Evolutionary conservation across 1,140 invertebrate species (phyloP).

Genomic region (Latrodectus geometricus): DNA sequence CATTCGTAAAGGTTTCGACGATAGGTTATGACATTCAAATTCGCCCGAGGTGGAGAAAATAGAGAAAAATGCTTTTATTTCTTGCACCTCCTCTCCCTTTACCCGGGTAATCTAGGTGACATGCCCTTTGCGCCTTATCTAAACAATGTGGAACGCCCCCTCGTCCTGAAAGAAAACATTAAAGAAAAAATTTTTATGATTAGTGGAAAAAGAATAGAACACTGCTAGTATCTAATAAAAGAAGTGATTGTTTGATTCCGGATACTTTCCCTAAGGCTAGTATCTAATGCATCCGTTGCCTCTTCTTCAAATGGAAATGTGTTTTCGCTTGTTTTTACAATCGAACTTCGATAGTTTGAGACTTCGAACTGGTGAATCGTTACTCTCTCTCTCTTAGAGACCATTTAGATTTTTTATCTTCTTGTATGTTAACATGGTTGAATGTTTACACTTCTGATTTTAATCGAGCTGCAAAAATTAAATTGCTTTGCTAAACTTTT

Average conservation of each 20-base stretch:
- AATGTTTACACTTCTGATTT: too few species aligned
- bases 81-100: neutral
- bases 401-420: too few species aligned
- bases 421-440: too few species aligned
- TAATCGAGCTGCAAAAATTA: too few species aligned
- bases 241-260: constrained; percentile 6
- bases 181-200: neutral
- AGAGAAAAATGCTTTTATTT: constrained; percentile 2
- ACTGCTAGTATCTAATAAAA: neutral
- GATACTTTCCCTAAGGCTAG: neutral
- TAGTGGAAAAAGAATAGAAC: neutral
- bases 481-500: too few species aligned
- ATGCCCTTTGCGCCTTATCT: neutral
- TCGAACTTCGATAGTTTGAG: constrained; percentile 7
- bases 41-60: neutral
- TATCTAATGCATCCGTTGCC: neutral
- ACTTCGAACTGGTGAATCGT: too few species aligned
- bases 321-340: neutral
- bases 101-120: neutral
- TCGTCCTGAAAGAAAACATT: constrained; percentile 10
- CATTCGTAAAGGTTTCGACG: neutral
- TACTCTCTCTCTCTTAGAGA: too few species aligned
- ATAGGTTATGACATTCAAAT: constrained; percentile 17
- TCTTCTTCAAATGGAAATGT: neutral
- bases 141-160: neutral